These are phyloP conservation scores for Phyllostomus hastatus DNA, from an alignment of 2,113 vertebrate genomes.

Conservation along the genomic window DNA sequence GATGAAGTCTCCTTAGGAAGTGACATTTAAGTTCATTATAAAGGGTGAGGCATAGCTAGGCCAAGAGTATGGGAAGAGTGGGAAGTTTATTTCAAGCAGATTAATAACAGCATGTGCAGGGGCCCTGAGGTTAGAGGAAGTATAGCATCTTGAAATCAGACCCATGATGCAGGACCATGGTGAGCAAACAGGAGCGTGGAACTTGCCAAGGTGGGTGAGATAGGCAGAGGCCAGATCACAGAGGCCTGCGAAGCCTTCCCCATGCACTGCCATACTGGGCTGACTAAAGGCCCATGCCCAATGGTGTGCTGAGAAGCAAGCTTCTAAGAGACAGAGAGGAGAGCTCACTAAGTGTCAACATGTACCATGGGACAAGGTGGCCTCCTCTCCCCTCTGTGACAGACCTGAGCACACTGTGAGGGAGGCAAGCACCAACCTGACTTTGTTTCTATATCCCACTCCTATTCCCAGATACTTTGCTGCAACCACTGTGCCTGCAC, in stretches of 20 bases:
- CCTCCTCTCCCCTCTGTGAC: not conserved
- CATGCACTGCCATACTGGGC: not conserved
- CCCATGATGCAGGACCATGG: not conserved
- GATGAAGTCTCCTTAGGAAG: not conserved
- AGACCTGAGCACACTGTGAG: not conserved
- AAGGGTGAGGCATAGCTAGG: not conserved
- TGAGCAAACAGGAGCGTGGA: not conserved
- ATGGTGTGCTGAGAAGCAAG: not conserved
- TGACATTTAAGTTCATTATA: not conserved
- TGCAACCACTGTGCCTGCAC: not conserved
- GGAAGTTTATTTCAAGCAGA: not conserved
- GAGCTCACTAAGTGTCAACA: not conserved
- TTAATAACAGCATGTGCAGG: not conserved
- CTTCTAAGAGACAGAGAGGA: not conserved
- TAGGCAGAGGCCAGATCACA: not conserved
- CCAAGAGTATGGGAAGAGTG: not conserved
- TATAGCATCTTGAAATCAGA: conserved; percentile 14
- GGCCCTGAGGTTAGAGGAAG: not conserved
- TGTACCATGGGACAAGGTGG: not conserved
- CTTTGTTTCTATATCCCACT: not conserved
- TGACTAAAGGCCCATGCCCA: not conserved
- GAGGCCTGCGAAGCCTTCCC: not conserved
- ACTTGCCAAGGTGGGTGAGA: not conserved
- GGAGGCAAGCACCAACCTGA: not conserved
- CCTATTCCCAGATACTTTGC: not conserved